These are phyloP conservation scores for Cheirogaleus major DNA, from an alignment of 2,797 vertebrate species.

Conservation along the genomic window DNA sequence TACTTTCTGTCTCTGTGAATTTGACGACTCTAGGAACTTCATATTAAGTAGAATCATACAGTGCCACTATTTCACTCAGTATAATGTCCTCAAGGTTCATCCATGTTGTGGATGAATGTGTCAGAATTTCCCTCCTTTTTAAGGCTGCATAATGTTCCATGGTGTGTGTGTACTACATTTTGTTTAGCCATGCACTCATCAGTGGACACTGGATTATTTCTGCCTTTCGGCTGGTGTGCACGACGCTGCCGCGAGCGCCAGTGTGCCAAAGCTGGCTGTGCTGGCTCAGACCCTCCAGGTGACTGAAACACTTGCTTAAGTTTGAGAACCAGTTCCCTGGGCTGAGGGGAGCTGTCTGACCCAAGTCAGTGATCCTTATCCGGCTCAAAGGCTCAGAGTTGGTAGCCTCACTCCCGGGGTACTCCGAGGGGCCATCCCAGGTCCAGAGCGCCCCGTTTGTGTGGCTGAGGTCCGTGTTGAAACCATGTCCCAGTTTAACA, in stretches of 20 bases:
- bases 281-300: background rate
- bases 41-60: too few relatives aligned
- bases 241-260: background rate
- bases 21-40: too few relatives aligned
- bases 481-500: background rate
- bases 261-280: background rate
- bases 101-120: fast-evolving
- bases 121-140: background rate
- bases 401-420: background rate
- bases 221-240: background rate
- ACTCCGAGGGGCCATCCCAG: background rate
- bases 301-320: background rate
- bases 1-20: background rate
- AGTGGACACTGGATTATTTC: background rate
- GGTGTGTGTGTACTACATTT: too few relatives aligned
- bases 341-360: background rate
- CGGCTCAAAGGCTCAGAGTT: background rate
- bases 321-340: background rate
- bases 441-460: background rate
- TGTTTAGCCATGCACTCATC: background rate
- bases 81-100: background rate
- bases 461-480: background rate
- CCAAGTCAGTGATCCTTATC: background rate
- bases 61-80: background rate
- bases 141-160: too few relatives aligned